These are phyloP conservation scores for Paramormyrops hopkinsi DNA, from an alignment of 2,797 vertebrate genomes.

Conservation along the genomic window DNA sequence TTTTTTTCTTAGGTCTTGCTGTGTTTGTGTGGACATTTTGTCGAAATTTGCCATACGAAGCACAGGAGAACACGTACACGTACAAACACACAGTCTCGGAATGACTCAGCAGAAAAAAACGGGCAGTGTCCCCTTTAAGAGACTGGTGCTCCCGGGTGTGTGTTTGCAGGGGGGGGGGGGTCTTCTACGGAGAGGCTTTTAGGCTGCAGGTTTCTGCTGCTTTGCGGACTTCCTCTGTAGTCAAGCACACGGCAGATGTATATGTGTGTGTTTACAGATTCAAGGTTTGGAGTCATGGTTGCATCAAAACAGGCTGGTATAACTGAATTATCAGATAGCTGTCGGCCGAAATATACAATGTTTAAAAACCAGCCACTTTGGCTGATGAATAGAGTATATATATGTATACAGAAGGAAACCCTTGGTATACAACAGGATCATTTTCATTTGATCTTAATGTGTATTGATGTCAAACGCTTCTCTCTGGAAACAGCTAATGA, in stretches of 20 bases:
- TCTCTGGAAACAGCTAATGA: background rate
- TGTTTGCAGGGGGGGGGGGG: background rate
- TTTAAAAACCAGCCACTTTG: background rate
- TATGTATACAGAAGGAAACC: background rate
- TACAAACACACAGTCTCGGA: background rate
- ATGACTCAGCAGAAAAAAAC: background rate
- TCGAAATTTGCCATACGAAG: background rate
- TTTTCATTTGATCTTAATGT: constrained; percentile 8
- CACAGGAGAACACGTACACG: background rate
- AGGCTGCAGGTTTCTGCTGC: background rate
- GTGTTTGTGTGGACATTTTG: background rate
- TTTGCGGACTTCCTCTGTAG: background rate
- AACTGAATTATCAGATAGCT: background rate
- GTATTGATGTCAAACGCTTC: background rate
- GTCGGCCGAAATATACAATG: background rate
- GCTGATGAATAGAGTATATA: background rate
- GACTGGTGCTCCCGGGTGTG: background rate
- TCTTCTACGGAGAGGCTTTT: background rate
- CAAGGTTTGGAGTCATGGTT: background rate
- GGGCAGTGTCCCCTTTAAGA: background rate
- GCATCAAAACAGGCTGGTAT: background rate
- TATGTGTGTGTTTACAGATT: background rate
- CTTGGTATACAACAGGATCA: background rate
- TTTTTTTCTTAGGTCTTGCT: background rate
- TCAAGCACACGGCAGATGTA: background rate